Evolutionary conservation across 2,888 invertebrate genomes (phyloP), one percentile per base, ranked within the genome.

Genomic region (Pristionchus fissidentatus): DNA sequence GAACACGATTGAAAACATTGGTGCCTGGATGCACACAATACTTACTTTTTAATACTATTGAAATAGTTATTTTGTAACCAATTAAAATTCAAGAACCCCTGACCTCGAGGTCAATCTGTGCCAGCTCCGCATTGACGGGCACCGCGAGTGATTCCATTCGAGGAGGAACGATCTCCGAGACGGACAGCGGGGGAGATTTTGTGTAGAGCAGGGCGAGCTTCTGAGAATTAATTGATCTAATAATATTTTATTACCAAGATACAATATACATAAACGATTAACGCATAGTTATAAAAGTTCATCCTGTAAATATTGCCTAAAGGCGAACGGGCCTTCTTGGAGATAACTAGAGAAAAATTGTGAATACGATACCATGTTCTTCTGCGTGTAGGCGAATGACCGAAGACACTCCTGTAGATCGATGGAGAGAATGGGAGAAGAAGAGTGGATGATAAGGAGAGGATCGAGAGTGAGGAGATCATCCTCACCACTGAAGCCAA

Each of bases 141-240:
- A 81, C 29, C 13, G 80, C 62, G 22, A 81, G 60, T 7, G 80
- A 32, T 22, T 81, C 80, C 80, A 81, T 81, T 13, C 80, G 60
- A 19, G 80, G 80, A 46, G 80, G 80, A 13, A 81, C 80, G 8
- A 81, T 81, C 19, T 22, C 2, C 13, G 80, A 81, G 43, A 81
- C 62, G 62, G 62, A 19, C 0, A 62, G 62, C 3, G 80, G 46
- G 0, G 80, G 80, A 43, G 80, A 81, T 19, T 60, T 43, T 19
- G 62, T 43, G 60, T 52, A 62, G 80, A 81, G 46, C 0, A 81
- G 60, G 32, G 62, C 41, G n/a, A 81, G 46, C 10, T 62, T 81
- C 80, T 81, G 80, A 29, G 43, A n/a, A 41, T 29, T 26, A 70
- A 10, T n/a, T 70, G 22, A 26, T 41, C n/a, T 22, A 19, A 8